Evolutionary conservation across 2,888 invertebrate species (phyloP), one percentile per base, ranked within the genome.

Genomic region (Zaprionus obscuricornis): DNA sequence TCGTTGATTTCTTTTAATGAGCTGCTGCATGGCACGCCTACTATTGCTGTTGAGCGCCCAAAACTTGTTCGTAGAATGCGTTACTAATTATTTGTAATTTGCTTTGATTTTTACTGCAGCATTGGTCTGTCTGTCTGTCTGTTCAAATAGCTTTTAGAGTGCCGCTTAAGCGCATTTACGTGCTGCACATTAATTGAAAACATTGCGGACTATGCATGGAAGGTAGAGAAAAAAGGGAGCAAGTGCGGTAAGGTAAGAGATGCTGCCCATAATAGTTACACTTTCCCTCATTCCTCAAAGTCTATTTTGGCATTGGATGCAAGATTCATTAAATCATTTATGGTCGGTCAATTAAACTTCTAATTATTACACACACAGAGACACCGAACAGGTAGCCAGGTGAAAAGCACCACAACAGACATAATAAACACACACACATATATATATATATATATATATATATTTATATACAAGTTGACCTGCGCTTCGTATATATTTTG

Each of bases 81-180:
- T 71, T 71, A 59, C 65, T 71, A 81, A 85, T 81, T 85, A 82
- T 71, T 73, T 78, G 66, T 62, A 85, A 85, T 82, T 78, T 71
- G 42, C 73, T 72, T 84, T 81, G 81, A 79, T 75, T 78, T 70
- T 57, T 54, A 24, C 10, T n/a, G 10, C 29, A 33, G 7, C n/a
- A 14, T 13, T 33, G 2, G 18, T 11, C 2, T 29, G 2, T 20
- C 33, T 20, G 24, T 34, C 17, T 16, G 8, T n/a, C 13, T 46
- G 31, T 2, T 31, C n/a, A 36, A 66, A 40, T 11, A 18, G 10
- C 3, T 51, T 60, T 49, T 46, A 66, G 67, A 79, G 54, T 74
- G 73, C 73, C 29, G 46, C 42, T 66, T 66, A 68, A 71, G 85
- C 73, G 56, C 55, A 66, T 67, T 76, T 73, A 60, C 59, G 55